Evolutionary conservation across 2,797 vertebrate genomes (phyloP).

Genomic region (Trachops cirrhosus): DNA sequence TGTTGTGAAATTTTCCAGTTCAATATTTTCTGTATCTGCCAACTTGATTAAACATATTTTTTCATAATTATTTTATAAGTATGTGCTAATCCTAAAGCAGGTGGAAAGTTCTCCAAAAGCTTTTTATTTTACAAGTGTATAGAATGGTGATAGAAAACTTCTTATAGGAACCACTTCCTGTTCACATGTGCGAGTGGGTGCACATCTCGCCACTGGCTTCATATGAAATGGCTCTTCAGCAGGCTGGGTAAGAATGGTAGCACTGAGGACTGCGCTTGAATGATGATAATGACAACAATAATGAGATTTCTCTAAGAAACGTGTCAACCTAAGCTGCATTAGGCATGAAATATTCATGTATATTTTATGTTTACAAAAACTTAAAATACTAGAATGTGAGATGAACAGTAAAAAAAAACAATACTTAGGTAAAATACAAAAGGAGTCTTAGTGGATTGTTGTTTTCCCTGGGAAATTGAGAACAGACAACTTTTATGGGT

Average conservation of each 20-base stretch:
- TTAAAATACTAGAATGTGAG: background rate
- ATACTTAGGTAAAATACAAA: background rate
- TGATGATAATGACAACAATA: background rate
- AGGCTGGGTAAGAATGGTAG: background rate
- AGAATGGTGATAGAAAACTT: slow-evolving; percentile 17
- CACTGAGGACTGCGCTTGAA: background rate
- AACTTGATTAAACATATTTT: slow-evolving; percentile 77
- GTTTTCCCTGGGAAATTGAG: background rate
- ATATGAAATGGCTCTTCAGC: background rate
- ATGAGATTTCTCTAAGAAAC: background rate
- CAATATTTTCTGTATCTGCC: slow-evolving; percentile 60
- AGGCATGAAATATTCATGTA: background rate
- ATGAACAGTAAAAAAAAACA: background rate
- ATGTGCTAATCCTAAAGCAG: slow-evolving; percentile 50
- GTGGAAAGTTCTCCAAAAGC: slow-evolving; percentile 38
- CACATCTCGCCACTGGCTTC: background rate
- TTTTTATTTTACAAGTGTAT: slow-evolving; percentile 62
- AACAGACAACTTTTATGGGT: background rate
- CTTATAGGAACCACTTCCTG: background rate
- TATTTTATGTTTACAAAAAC: background rate
- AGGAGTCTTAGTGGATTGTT: background rate
- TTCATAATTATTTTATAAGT: slow-evolving; percentile 64
- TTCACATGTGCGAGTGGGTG: background rate
- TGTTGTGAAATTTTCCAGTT: slow-evolving; percentile 66
- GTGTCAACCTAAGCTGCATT: background rate